Evolutionary conservation across 2,888 invertebrate genomes (phyloP).

Genomic region (Amiota communis): DNA sequence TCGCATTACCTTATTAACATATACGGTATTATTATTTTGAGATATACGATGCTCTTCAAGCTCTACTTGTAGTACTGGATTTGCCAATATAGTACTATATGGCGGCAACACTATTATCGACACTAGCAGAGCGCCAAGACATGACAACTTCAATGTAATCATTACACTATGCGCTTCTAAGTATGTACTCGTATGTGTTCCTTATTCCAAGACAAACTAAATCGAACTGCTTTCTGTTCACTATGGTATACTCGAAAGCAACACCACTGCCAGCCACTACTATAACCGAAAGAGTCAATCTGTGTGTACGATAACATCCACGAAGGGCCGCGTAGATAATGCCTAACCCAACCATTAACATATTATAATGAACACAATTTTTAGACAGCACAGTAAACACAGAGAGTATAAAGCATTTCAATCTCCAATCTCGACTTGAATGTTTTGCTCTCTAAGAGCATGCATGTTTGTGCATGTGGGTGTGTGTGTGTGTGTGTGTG

Average conservation of each 20-base stretch:
- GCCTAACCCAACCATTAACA: neutral
- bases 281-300: too few relatives aligned
- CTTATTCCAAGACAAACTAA: too few relatives aligned
- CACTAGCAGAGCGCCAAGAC: slow-evolving; percentile 32
- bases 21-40: slow-evolving; percentile 57
- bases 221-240: too few relatives aligned
- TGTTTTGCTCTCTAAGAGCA: neutral
- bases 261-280: too few relatives aligned
- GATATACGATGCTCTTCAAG: slow-evolving; percentile 57
- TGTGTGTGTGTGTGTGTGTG: neutral
- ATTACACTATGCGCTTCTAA: too few relatives aligned
- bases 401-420: neutral
- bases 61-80: slow-evolving; percentile 53
- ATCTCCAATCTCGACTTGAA: too few relatives aligned
- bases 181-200: neutral
- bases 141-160: too few relatives aligned
- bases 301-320: too few relatives aligned
- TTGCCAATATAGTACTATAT: neutral
- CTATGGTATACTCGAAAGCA: too few relatives aligned
- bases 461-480: too few relatives aligned
- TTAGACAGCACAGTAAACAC: neutral
- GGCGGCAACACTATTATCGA: slow-evolving; percentile 11
- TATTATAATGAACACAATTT: neutral
- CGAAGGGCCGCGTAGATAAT: neutral
- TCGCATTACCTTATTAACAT: slow-evolving; percentile 63